Percentiles rank a stretch among this genome's conserved stretches.
These are phyloP conservation scores for Phalacrocorax carbo DNA, from an alignment of 2,113 vertebrate species.

Conservation along the genomic window DNA sequence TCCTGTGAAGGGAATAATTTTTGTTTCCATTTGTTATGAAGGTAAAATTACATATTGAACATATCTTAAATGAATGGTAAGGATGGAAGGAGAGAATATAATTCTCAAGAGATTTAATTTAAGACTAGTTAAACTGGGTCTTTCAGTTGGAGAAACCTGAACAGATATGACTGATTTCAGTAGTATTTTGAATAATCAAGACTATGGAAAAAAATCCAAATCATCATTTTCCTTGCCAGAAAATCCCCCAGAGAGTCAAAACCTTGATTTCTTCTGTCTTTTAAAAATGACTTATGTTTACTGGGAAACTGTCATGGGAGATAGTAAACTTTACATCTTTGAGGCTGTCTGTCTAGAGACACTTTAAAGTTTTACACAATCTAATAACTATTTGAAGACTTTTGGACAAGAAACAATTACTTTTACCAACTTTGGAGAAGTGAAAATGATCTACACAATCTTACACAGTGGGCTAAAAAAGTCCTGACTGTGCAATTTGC, in stretches of 20 bases:
- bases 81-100: neutral
- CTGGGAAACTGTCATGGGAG: neutral
- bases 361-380: neutral
- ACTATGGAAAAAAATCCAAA: fast-evolving
- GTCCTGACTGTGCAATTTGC: neutral
- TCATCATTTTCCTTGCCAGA: neutral
- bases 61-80: neutral
- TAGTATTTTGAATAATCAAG: neutral
- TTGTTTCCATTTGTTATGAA: neutral
- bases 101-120: neutral
- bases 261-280: neutral
- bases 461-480: neutral
- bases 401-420: neutral
- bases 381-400: neutral
- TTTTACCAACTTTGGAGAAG: neutral
- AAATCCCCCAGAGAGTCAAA: neutral
- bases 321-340: neutral
- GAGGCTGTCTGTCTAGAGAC: neutral
- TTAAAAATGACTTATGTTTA: neutral
- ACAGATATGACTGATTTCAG: neutral
- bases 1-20: neutral
- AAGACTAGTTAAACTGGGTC: neutral
- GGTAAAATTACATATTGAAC: neutral
- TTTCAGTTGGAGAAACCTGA: neutral
- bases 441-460: neutral